These are phyloP conservation scores for Synaphobranchus kaupii DNA, from an alignment of 2,797 vertebrate genomes.

Conservation along the genomic window DNA sequence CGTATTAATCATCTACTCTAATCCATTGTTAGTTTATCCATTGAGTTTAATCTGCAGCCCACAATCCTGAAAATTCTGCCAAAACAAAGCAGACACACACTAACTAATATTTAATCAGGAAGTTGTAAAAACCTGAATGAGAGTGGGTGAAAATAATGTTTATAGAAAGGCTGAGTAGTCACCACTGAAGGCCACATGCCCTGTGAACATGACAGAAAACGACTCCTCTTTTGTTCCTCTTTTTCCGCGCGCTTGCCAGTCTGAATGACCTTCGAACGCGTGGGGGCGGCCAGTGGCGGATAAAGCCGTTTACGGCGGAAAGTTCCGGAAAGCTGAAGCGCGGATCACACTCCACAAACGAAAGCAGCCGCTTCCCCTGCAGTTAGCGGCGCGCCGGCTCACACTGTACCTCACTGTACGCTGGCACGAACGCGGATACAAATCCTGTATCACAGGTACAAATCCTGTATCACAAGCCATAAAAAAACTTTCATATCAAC, in stretches of 20 bases:
- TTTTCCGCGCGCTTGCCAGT: background rate
- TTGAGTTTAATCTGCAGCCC: background rate
- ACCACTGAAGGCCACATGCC: background rate
- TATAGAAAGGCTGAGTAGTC: background rate
- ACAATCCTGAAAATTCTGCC: background rate
- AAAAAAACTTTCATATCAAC: background rate
- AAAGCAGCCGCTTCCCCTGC: background rate
- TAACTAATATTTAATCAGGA: background rate
- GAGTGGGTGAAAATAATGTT: background rate
- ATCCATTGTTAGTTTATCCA: too few species aligned
- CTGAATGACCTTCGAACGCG: background rate
- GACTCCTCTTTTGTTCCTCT: background rate
- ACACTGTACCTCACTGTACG: background rate
- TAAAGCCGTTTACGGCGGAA: background rate
- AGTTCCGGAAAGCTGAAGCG: background rate
- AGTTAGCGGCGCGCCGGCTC: background rate
- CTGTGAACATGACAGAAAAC: background rate
- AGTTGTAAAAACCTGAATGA: background rate
- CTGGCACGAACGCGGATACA: background rate
- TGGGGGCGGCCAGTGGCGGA: background rate
- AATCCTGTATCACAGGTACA: background rate
- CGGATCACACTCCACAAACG: background rate
- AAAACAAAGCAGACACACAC: background rate
- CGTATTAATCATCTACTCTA: background rate
- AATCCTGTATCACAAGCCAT: background rate